Percentiles rank a stretch among this genome's conserved stretches.
phyloP scores from a whole-genome alignment of 2,797 vertebrate species.

The Brachyalestes nurse region DNA sequence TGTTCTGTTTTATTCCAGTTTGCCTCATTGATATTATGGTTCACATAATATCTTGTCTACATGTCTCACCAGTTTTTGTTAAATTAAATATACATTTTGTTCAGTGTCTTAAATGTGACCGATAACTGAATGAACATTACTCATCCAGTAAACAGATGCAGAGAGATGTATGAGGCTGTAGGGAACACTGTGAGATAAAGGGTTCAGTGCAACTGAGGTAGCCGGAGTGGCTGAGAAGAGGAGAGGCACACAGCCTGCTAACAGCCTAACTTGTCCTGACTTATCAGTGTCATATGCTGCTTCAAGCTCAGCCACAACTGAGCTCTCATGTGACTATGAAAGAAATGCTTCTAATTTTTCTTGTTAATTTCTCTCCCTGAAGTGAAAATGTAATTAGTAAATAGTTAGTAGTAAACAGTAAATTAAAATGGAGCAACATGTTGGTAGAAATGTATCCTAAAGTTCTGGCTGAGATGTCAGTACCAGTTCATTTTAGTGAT shows the following conservation, averaged over 20 bases:
- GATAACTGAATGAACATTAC: background rate
- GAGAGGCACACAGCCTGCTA: slow-evolving; percentile 24
- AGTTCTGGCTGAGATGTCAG: background rate
- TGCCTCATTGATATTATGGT: background rate
- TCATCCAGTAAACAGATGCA: background rate
- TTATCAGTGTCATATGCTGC: slow-evolving; percentile 58
- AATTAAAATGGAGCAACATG: background rate
- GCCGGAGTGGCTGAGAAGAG: background rate
- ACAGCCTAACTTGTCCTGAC: background rate
- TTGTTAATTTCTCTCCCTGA: background rate
- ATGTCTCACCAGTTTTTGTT: background rate
- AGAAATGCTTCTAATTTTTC: background rate
- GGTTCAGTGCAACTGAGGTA: background rate
- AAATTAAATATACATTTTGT: background rate
- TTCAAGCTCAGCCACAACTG: slow-evolving; percentile 56
- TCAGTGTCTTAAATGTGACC: background rate
- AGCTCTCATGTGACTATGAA: slow-evolving; percentile 40
- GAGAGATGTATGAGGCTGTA: background rate
- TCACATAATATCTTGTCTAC: background rate
- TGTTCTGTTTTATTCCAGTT: background rate
- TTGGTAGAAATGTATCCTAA: background rate
- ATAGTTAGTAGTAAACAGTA: background rate
- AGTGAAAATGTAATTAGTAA: background rate
- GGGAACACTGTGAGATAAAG: background rate
- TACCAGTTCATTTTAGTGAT: background rate